phyloP scores from a whole-genome alignment of 2,888 invertebrate genomes.

The Diplolepis rosae region DNA sequence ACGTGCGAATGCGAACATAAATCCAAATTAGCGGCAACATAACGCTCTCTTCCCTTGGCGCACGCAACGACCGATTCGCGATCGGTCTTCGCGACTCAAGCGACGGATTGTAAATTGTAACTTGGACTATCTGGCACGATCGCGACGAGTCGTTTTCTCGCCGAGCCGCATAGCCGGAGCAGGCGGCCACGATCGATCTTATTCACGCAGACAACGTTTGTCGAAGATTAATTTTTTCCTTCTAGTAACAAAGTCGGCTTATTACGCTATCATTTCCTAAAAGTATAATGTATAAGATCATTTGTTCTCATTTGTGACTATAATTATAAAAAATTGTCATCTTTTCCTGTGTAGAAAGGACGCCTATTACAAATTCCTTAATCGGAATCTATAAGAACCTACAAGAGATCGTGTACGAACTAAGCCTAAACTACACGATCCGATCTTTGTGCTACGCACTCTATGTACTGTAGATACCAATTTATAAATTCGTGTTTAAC shows the following conservation, averaged over 20 bases:
- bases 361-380: too few species aligned
- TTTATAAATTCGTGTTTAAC: too few species aligned
- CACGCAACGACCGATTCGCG: slow-evolving; percentile 40
- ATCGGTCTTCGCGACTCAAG: slow-evolving; percentile 21
- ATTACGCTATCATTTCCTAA: background rate
- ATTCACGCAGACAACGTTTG: slow-evolving; percentile 42
- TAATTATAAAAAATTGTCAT: background rate
- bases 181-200: slow-evolving; percentile 41
- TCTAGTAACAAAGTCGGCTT: slow-evolving; percentile 17
- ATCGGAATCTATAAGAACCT: too few species aligned
- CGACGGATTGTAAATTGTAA: slow-evolving; percentile 47
- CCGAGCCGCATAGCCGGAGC: slow-evolving; percentile 32
- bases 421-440: too few species aligned
- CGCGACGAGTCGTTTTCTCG: slow-evolving; percentile 42
- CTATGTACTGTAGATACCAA: too few species aligned
- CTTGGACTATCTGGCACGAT: slow-evolving; percentile 37
- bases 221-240: slow-evolving; percentile 38
- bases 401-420: too few species aligned
- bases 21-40: slow-evolving; percentile 71
- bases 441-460: too few species aligned
- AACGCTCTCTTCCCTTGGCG: slow-evolving; percentile 53
- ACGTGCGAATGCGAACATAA: slow-evolving; percentile 71
- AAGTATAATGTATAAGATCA: background rate
- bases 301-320: background rate
- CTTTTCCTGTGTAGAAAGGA: background rate